Base-by-base conservation (phyloP, 2,888 invertebrate species). In the Drosophila fulvimacula region DNA sequence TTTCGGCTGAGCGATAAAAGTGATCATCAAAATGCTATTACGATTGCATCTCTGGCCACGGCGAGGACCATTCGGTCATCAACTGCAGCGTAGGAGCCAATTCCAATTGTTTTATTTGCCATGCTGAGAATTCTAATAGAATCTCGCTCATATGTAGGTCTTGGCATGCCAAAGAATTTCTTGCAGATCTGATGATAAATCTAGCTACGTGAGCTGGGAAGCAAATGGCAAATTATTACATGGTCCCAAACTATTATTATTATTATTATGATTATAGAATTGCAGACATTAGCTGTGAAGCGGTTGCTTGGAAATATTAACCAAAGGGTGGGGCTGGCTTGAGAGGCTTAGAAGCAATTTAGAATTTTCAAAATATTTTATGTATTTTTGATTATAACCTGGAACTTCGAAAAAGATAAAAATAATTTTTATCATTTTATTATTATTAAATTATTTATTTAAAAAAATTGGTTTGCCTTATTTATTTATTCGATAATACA, bases 11-110 rank as follows among this genome's bases (percentile, higher is more conserved):
- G 63, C 65, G 83, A 83, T 83, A 88, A 88, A 68, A 44, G 19
- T 62, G 75, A 88, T 83, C 72, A 86, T 82, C 83, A 88, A 88
- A 82, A 70, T 66, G 83, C 76, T 63, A 86, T 79, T 76, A 82
- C 81, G 71, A 82, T 82, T 79, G 73, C 83, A 79, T 51, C 71
- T 42, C 49, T 19, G 36, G 6, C 21, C 24, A 2, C 0, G 30
- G 15, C 24, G 56, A 68, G 64, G 42, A 65, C 68, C 55, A 76
- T 41, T 30, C 58, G 62, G 38, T 32, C 52, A 52, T 53, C 49
- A 34, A 19, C 52, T 24, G 19, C 51, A 34, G 51, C 41, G 51
- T 46, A 67, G 63, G 49, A 55, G 30, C 30, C 46, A 30, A 48
- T 48, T 30, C 5, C 73, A 77, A 55, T 67, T 76, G 52, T 52